phyloP scores from a whole-genome alignment of 1,140 invertebrate genomes.

The Lethocerus indicus region DNA sequence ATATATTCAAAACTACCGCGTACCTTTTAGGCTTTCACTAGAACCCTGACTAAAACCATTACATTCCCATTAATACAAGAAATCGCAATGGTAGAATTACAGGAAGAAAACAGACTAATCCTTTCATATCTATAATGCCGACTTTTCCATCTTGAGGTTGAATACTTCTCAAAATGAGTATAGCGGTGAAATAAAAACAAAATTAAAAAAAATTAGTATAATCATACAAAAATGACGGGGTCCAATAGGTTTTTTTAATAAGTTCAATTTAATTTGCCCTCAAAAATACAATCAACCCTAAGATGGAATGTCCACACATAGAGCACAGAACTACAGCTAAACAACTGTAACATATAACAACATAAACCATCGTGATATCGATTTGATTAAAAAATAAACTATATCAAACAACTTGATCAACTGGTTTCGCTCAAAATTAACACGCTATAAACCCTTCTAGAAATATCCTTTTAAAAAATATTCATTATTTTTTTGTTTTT shows the following conservation, averaged over 20 bases:
- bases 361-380: constrained; percentile 12
- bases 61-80: constrained; percentile 4
- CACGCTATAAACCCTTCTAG: constrained; percentile 12
- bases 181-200: no score
- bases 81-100: constrained; percentile 8
- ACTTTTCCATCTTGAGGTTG: not conserved
- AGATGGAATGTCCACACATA: constrained; percentile 5
- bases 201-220: no score
- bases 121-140: not conserved
- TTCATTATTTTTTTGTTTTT: constrained; percentile 14
- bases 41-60: constrained; percentile 14
- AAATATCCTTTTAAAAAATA: constrained; percentile 13
- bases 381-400: constrained; percentile 14
- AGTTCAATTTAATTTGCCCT: not conserved
- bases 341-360: constrained; percentile 13
- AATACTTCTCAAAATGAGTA: no score
- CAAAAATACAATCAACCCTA: not conserved
- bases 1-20: constrained; percentile 11
- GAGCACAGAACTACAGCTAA: constrained; percentile 7
- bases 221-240: no score
- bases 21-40: constrained; percentile 15
- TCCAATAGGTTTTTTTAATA: no score
- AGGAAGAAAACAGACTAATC: constrained; percentile 3
- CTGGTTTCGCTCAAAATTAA: constrained; percentile 13
- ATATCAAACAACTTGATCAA: constrained; percentile 14